Evolutionary conservation across 2,888 invertebrate genomes (phyloP).

Genomic region (Exephanes ischioxanthus): DNA sequence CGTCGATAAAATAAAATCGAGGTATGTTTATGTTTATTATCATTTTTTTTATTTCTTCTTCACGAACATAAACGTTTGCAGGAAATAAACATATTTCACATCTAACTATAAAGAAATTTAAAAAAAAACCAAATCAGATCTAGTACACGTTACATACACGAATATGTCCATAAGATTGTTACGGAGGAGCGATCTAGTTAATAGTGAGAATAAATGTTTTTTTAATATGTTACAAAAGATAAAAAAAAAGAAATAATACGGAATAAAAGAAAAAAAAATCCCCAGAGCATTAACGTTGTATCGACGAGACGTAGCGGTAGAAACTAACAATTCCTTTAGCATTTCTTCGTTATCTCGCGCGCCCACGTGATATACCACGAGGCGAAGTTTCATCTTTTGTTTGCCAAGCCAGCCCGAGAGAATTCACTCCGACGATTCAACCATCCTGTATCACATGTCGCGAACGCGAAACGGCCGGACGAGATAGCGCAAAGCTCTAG

Average conservation of each 20-base stretch:
- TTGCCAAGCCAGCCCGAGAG: conserved; percentile 34
- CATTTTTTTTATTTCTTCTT: conserved; percentile 31
- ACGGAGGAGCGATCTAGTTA: conserved; percentile 63
- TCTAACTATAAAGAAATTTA: conserved; percentile 16
- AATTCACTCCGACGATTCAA: conserved; percentile 35
- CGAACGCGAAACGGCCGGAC: conserved; percentile 48
- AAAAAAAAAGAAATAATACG: conserved; percentile 52
- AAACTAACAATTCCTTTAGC: conserved; percentile 55
- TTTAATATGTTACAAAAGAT: conserved; percentile 62
- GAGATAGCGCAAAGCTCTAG: conserved; percentile 43
- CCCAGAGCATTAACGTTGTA: conserved; percentile 59
- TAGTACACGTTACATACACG: conserved; percentile 65
- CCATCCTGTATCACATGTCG: conserved; percentile 33
- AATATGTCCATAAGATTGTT: conserved; percentile 66
- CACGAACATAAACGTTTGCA: conserved; percentile 20
- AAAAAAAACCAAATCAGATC: conserved; percentile 50
- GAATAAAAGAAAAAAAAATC: conserved; percentile 60
- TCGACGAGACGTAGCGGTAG: conserved; percentile 56
- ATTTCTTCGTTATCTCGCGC: conserved; percentile 49
- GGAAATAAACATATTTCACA: conserved; percentile 47
- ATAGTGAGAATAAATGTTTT: conserved; percentile 64
- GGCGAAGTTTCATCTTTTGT: conserved; percentile 33
- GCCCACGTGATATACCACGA: conserved; percentile 13
- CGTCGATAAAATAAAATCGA: conserved; percentile 20
- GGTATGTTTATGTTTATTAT: conserved; percentile 28